These are phyloP conservation scores for Stegana nigrithorax DNA, from an alignment of 2,888 invertebrate species.

Conservation along the genomic window DNA sequence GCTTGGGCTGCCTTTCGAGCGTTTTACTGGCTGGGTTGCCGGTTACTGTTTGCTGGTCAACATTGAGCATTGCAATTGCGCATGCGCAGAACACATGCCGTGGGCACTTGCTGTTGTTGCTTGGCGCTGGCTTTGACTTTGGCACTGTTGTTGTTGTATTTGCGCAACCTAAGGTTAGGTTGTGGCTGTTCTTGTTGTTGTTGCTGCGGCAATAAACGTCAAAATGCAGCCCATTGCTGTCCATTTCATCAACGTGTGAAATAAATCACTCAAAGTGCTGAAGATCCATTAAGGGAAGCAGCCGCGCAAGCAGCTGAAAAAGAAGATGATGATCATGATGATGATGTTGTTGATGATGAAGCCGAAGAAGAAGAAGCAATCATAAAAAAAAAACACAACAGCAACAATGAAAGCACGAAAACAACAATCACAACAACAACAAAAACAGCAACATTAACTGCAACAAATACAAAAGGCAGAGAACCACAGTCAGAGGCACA, in stretches of 20 bases:
- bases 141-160: conserved; percentile 20
- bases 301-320: conserved; percentile 12
- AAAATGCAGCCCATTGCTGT: conserved; percentile 54
- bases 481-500: no score
- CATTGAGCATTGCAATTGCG: conserved; percentile 34
- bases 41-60: neutral
- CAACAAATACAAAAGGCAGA: conserved; percentile 1
- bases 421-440: neutral
- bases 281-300: conserved; percentile 24
- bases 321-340: no score
- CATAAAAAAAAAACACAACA: neutral
- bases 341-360: no score
- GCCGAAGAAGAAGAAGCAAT: neutral
- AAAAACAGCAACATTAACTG: conserved; percentile 4
- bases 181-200: conserved; percentile 24
- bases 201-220: conserved; percentile 47
- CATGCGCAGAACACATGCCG: conserved; percentile 58
- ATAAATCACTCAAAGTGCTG: conserved; percentile 57
- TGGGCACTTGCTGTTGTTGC: conserved; percentile 39
- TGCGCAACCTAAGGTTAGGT: conserved; percentile 17
- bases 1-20: neutral
- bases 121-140: conserved; percentile 32
- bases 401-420: neutral
- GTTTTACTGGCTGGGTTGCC: neutral
- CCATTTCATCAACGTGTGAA: conserved; percentile 62